These are phyloP conservation scores for Phenganax stokvisi DNA, from an alignment of 92 coral and sea anemone species.

Conservation along the genomic window DNA sequence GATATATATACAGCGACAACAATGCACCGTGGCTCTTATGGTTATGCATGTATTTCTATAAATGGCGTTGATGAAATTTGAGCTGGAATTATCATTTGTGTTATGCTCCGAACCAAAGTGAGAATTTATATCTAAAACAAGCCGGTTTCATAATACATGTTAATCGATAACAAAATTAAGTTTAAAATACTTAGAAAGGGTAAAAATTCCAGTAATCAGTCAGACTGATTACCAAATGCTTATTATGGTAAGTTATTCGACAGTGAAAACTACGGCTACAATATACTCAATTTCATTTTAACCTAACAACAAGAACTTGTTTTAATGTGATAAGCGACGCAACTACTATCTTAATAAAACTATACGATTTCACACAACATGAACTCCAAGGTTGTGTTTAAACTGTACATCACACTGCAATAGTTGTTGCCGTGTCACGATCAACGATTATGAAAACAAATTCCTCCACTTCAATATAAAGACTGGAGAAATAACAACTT, in stretches of 20 bases:
- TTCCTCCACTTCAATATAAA: background rate
- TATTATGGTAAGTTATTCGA: background rate
- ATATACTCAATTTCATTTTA: background rate
- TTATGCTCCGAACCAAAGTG: background rate
- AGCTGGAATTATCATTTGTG: background rate
- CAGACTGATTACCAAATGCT: conserved; percentile 9
- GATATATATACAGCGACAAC: background rate
- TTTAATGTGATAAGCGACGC: background rate
- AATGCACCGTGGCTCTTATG: background rate
- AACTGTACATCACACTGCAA: background rate
- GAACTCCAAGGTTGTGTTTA: background rate
- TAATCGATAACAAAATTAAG: background rate
- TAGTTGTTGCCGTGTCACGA: too few species aligned
- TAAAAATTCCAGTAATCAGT: background rate
- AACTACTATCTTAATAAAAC: background rate
- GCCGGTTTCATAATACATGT: background rate
- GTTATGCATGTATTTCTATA: background rate
- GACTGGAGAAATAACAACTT: background rate
- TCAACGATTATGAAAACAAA: background rate
- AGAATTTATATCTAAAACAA: background rate
- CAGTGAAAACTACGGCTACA: background rate
- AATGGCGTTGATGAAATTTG: conserved; percentile 8
- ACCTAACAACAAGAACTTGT: background rate
- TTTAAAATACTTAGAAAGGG: background rate
- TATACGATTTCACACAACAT: background rate